Evolutionary conservation across 53 echinoderm and acorn worm genomes (phyloP), one percentile per base, ranked within the genome.

Genomic region (Luidia sarsii): DNA sequence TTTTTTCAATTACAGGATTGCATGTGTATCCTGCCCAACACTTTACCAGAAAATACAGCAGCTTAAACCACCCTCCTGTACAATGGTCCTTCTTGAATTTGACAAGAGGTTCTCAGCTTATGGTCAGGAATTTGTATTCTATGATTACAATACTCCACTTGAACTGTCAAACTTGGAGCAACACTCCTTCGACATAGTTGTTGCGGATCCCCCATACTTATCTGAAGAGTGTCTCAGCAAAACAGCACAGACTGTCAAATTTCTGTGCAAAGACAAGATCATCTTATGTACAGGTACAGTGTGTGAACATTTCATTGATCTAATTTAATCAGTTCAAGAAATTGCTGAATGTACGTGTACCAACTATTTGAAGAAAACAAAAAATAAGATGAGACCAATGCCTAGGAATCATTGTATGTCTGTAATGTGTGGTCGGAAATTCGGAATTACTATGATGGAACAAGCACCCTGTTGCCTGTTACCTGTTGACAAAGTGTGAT

Each of bases 151-250:
- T 24, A 54, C 71, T 68, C 92, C 92, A 21, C 49, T 89, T 23
- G 80, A 85, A 54, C 63, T 92, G 36, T 61, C 92, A 14, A 53
- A 75, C 19, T 36, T 92, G 8, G 39, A 83, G 41, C 39, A 69
- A 39, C 64, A 87, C 59, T 82, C 92, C 16, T 92, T 89, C 64
- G 92, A 92, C 60, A 57, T 92, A 14, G 92, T 92, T 21, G 60
- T 92, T 20, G 86, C 82, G 10, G 92, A 92, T 68, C 89, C 92
- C 34, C 92, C 89, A 21, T 92, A 86, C 70, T 74, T 92, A 37
- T 60, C 82, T 20, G 89, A 82, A 21, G 89, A 85, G 15, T 89
- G 88, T 82, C 65, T 85, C 37, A 57, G 33, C 18, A 85, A 80
- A 32, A 85, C 65, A 28, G 85, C 92, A 51, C 68, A 89, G 35